Conservation (phyloP, 2,113 vertebrate genomes). For the Euleptes europaea region DNA sequence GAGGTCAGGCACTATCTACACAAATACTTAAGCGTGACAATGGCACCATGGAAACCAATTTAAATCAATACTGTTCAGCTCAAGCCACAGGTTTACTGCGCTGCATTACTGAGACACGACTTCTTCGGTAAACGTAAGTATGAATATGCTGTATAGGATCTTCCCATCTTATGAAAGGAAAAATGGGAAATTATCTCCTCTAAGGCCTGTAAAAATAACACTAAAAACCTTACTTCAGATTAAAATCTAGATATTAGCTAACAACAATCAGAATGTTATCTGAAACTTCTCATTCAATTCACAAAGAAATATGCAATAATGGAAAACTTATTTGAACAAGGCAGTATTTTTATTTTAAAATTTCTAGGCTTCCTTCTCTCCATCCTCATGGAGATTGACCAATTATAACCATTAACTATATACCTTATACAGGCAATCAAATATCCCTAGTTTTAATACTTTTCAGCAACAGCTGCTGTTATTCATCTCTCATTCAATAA, state of each 20-base stretch:
- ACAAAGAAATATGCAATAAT: constrained; percentile 13
- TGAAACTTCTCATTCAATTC: not conserved
- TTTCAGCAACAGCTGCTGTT: constrained; percentile 36
- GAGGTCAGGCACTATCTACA: not conserved
- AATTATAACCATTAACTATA: not conserved
- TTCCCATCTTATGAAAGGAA: constrained; percentile 25
- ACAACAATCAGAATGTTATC: not conserved
- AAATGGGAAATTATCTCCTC: not conserved
- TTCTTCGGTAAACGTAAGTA: constrained; percentile 44
- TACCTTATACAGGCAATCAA: not conserved
- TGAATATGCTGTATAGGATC: constrained; percentile 29
- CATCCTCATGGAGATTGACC: too few relatives aligned
- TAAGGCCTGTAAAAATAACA: constrained; percentile 4
- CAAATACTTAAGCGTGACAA: constrained; percentile 7
- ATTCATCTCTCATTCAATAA: constrained; percentile 19
- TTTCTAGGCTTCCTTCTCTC: not conserved
- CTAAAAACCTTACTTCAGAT: not conserved
- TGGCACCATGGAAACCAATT: constrained; percentile 43
- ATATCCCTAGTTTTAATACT: not conserved
- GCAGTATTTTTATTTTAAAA: constrained; percentile 8
- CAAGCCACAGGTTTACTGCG: constrained; percentile 37
- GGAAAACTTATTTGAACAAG: not conserved
- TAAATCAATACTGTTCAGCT: constrained; percentile 46
- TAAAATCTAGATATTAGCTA: not conserved
- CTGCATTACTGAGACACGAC: constrained; percentile 39